Percentiles rank a stretch among this genome's conserved stretches.
Evolutionary conservation across 2,113 vertebrate genomes (phyloP).

Genomic region (Eublepharis macularius): DNA sequence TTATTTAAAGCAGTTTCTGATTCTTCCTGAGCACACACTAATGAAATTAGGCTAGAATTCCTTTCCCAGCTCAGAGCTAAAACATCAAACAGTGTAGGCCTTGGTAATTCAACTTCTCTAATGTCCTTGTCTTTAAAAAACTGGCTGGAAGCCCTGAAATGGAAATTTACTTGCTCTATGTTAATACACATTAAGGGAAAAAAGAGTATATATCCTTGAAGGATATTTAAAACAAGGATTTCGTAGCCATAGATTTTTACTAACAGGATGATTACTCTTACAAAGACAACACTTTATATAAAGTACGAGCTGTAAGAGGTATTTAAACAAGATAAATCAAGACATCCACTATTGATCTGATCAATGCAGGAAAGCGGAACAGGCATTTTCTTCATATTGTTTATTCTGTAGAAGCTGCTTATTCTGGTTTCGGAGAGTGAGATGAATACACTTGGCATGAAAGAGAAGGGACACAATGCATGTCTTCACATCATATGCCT

Average conservation of each 20-base stretch:
- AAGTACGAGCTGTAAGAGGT: slow-evolving; percentile 17
- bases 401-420: neutral
- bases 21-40: slow-evolving; percentile 13
- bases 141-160: slow-evolving; percentile 54
- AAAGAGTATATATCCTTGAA: slow-evolving; percentile 5
- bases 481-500: too few species aligned
- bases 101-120: slow-evolving; percentile 49
- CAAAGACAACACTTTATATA: slow-evolving; percentile 35
- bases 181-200: slow-evolving; percentile 55
- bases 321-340: slow-evolving; percentile 44
- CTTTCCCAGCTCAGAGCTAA: slow-evolving; percentile 57
- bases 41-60: slow-evolving; percentile 43
- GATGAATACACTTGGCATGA: neutral
- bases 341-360: neutral
- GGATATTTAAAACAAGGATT: slow-evolving; percentile 63
- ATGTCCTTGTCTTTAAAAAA: slow-evolving; percentile 6
- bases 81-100: slow-evolving; percentile 50
- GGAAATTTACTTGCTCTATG: slow-evolving; percentile 61
- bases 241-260: neutral
- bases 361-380: accelerated
- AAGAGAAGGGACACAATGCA: neutral
- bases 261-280: slow-evolving; percentile 54
- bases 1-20: neutral
- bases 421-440: neutral
- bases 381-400: neutral